Evolutionary conservation across 2,888 invertebrate genomes (phyloP), one percentile per base, ranked within the genome.

Genomic region (Andricus curvator): DNA sequence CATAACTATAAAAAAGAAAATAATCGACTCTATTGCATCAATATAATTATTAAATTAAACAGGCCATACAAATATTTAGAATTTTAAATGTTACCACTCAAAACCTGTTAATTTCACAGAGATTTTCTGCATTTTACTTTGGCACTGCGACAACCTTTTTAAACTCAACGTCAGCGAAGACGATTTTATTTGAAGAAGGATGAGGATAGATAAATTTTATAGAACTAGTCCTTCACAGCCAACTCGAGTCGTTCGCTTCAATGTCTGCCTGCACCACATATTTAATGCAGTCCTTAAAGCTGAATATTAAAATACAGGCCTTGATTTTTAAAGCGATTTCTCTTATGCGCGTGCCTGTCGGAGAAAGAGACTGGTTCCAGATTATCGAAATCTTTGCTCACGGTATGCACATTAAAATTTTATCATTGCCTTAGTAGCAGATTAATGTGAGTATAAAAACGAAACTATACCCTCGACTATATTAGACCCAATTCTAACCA

Each of bases 361-460:
- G 5, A 65, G 65, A 65, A n/a, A 17, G 37, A 66, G 67, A 41
- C 67, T 67, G n/a, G n/a, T 67, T 67, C 41, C n/a, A 51, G 51
- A 70, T 29, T 29, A 51, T 70, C 70, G 29, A 51, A 70, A 70
- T 70, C n/a, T 29, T 37, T 67, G n/a, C 67, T 70, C 48, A 51
- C 20, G 51, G 33, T 20, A 51, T 20, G 51, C 51, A 29, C 11
- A 51, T 70, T 70, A 51, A 70, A 48, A 70, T 70, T 70, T 33
- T 70, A 70, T 51, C 33, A 70, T 70, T 70, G 51, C 33, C 48
- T 51, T 11, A 70, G 33, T 20, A 51, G 29, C 33, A 70, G 51
- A 70, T 70, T 51, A 70, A 70, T 70, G n/a, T 20, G 20, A 70
- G 51, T 33, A 25, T 70, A 70, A 70, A 70, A 70, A 70, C 15